Base-by-base conservation (phyloP, 2,113 vertebrate genomes). In the Pachyramphus minor region DNA sequence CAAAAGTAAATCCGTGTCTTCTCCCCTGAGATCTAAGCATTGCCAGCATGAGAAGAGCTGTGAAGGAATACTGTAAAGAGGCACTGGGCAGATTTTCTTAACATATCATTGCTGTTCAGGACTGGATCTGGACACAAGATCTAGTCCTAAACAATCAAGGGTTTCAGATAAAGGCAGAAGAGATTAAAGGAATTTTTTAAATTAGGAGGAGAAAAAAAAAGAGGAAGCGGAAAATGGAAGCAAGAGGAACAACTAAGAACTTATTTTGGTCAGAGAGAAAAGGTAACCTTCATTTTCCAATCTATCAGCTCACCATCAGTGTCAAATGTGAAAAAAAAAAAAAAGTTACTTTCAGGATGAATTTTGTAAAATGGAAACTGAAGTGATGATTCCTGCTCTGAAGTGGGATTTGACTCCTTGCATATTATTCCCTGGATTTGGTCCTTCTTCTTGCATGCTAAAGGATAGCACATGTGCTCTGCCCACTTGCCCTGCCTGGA, bases 361-460 rank as follows among this genome's bases (percentile, higher is more conserved):
- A 88, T 81, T 94, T 67, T 81, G n/a, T 67, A 88, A 87, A 96
- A 91, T 47, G 75, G 92, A 80, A 92, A 95, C 15, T 80, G 87
- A 93, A 84, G 75, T 42, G 44, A 90, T 64, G 53, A 89, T 79
- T 85, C 68, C 68, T 76, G 42, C 52, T 89, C 85, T 35, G 44
- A 95, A 79, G 80, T 41, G 37, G 68, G 58, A 67, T 92, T 96
- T 97, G 67, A 35, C 33, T 50, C 64, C 60, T 68, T 79, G 87
- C 49, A 87, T 62, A 6, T 87, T 53, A 60, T 79, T 73, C 56
- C 49, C 77, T 68, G 78, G 85, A 89, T 93, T 50, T 93, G 91
- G 41, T 47, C 49, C 53, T 94, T 87, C 77, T 66, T 83, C 78
- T 93, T 56, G 44, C 77, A 41, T 68, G 24, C 59, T 56, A 56